These are phyloP conservation scores for Furnarius figulus DNA, from an alignment of 2,113 vertebrate species.

Conservation along the genomic window DNA sequence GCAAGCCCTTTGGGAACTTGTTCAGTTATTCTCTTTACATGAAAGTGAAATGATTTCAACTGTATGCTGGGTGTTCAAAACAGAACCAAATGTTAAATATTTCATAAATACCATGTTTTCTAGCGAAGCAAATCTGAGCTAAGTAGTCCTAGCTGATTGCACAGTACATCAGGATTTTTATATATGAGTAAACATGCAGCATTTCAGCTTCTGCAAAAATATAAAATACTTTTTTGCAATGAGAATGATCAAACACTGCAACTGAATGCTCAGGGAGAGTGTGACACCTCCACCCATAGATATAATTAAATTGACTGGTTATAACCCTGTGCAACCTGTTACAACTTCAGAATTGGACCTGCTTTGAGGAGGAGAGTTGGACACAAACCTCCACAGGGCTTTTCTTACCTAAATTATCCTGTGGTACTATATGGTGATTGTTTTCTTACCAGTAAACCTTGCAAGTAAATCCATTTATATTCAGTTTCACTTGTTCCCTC, in stretches of 20 bases:
- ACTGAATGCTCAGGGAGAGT: not conserved
- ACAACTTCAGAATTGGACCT: not conserved
- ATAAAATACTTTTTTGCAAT: not conserved
- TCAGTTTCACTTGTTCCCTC: not conserved
- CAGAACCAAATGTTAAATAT: constrained; percentile 17
- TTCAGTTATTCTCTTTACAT: constrained; percentile 1
- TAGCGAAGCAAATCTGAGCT: not conserved
- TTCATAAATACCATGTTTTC: not conserved
- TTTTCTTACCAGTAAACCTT: not conserved
- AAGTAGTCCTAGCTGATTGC: not conserved
- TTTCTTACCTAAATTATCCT: not conserved
- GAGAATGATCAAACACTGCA: not conserved
- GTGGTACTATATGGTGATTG: not conserved
- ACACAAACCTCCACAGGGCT: not conserved
- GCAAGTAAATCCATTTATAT: not conserved
- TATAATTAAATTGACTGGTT: not conserved
- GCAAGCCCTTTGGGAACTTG: not conserved
- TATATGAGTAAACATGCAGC: not conserved
- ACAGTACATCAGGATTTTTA: not conserved
- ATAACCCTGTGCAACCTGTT: not conserved
- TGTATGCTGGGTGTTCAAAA: not conserved
- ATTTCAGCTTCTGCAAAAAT: not conserved
- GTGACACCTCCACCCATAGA: not conserved
- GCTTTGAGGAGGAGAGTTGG: not conserved
- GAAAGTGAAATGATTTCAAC: not conserved